Base-by-base conservation (phyloP, 1,140 invertebrate genomes). In the Drosophila navojoa region DNA sequence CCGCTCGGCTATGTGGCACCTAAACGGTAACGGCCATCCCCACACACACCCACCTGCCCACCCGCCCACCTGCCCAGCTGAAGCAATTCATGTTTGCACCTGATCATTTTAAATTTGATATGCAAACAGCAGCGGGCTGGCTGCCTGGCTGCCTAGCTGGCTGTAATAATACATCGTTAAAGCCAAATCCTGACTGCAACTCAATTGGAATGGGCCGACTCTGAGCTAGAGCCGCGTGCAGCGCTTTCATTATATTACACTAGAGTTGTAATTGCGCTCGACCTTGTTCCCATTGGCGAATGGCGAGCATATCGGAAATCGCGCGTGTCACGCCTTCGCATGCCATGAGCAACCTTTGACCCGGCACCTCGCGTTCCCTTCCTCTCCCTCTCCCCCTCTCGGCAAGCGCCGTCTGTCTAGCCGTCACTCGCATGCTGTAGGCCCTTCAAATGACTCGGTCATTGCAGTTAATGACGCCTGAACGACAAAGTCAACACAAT, bases 401-500 rank as follows among this genome's bases (percentile, higher is more conserved):
- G 7, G 15, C 25, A 16, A 13, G 13, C 16, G 2, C 9, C 4
- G 10, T 11, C 60, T 58, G 44, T 29, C 49, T 15, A 22, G 42
- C 6, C 19, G 27, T 25, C 42, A 15, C 15, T 54, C 44, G 25
- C 58, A 42, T 54, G 49, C 54, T 50, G 32, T 35, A 27, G 45
- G 54, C 62, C 62, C 71, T 81, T 85, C 63, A 86, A 86, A 87
- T 79, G 75, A 81, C 82, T 87, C 73, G 80, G 81, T 87, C 81
- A 86, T 81, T 86, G 78, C 78, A 87, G 82, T 87, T 86, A 86
- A 86, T 86, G 82, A 86, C 81, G 79, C 82, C 72, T 84, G 71
- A 73, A 54, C 50, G 64, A 6, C 64, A 68, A 69, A 73, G 64
- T 73, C 64, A 73, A 73, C 71, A 73, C 71, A 60, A 44, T 63